Percentiles rank a stretch among this genome's conserved stretches.
phyloP scores from a whole-genome alignment of 2,797 vertebrate species.

The Oreochromis mossambicus region DNA sequence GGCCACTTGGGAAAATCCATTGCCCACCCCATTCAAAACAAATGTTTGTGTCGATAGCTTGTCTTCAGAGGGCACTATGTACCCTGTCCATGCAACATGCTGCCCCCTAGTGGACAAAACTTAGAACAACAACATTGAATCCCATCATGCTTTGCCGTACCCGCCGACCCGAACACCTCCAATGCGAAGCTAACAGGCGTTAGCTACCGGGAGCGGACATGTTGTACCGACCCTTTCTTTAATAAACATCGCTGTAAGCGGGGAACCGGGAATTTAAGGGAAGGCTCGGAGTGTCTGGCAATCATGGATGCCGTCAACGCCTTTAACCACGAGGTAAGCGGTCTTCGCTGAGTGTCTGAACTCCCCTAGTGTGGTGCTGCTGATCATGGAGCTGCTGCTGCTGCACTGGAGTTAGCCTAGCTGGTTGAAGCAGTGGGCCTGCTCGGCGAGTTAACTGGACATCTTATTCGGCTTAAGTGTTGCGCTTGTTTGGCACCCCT shows the following conservation, averaged over 20 bases:
- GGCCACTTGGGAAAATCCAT: background rate
- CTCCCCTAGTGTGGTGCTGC: conserved; percentile 17
- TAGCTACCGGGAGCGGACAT: conserved; percentile 79
- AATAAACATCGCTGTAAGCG: conserved; percentile 53
- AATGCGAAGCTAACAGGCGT: conserved; percentile 62
- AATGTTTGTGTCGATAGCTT: background rate
- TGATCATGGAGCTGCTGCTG: conserved; percentile 42
- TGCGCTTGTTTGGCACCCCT: background rate
- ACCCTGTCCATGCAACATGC: background rate
- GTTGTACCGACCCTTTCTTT: conserved; percentile 72
- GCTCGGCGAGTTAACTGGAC: conserved; percentile 10
- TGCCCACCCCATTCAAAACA: background rate
- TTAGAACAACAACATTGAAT: conserved; percentile 13
- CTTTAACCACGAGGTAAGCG: conserved; percentile 81
- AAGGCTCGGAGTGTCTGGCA: conserved; percentile 33
- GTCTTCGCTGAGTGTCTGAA: background rate
- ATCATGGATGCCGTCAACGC: conserved; percentile 84
- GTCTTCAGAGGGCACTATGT: background rate
- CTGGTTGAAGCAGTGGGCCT: conserved; percentile 33
- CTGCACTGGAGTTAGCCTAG: conserved; percentile 28
- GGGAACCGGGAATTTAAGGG: conserved; percentile 38
- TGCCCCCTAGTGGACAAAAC: conserved; percentile 35
- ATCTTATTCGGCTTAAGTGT: background rate
- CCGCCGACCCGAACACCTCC: conserved; percentile 60
- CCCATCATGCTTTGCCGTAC: conserved; percentile 75